Percentiles rank a stretch among this genome's conserved stretches.
Conservation (phyloP, 2,888 invertebrate genomes). For the Zygaena filipendulae region DNA sequence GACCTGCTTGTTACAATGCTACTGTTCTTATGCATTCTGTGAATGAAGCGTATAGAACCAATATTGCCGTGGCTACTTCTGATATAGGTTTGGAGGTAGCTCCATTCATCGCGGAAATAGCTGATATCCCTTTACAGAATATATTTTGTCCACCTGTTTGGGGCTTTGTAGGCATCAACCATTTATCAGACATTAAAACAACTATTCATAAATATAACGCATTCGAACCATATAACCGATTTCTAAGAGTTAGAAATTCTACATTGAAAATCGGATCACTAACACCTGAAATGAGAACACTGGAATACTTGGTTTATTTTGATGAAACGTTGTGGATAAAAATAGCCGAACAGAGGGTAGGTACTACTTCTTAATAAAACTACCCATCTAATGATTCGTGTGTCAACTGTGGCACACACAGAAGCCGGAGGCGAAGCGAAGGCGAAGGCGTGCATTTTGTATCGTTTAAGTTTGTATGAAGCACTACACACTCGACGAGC, state of each 20-base stretch:
- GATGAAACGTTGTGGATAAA: constrained; percentile 42
- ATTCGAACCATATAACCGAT: constrained; percentile 60
- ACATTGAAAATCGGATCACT: constrained; percentile 58
- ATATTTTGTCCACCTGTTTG: constrained; percentile 72
- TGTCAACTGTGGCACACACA: too few relatives aligned
- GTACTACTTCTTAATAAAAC: too few relatives aligned
- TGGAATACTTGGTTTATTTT: constrained; percentile 58
- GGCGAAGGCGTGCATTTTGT: too few relatives aligned
- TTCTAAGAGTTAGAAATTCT: constrained; percentile 52
- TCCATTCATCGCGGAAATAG: constrained; percentile 42
- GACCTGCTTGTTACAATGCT: constrained; percentile 69
- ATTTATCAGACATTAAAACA: constrained; percentile 62
- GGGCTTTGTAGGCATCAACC: constrained; percentile 70
- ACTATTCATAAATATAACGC: constrained; percentile 62
- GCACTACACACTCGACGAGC: too few relatives aligned
- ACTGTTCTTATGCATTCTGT: constrained; percentile 46
- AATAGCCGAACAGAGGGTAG: constrained; percentile 41
- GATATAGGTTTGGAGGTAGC: constrained; percentile 63
- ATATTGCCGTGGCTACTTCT: constrained; percentile 68
- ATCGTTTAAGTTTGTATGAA: too few relatives aligned
- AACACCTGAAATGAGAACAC: constrained; percentile 59
- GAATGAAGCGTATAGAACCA: constrained; percentile 41
- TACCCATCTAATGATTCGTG: too few relatives aligned
- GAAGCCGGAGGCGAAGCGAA: too few relatives aligned
- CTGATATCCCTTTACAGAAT: constrained; percentile 48